phyloP scores from a whole-genome alignment of 1,140 invertebrate genomes.

The Platorchestia sp. region DNA sequence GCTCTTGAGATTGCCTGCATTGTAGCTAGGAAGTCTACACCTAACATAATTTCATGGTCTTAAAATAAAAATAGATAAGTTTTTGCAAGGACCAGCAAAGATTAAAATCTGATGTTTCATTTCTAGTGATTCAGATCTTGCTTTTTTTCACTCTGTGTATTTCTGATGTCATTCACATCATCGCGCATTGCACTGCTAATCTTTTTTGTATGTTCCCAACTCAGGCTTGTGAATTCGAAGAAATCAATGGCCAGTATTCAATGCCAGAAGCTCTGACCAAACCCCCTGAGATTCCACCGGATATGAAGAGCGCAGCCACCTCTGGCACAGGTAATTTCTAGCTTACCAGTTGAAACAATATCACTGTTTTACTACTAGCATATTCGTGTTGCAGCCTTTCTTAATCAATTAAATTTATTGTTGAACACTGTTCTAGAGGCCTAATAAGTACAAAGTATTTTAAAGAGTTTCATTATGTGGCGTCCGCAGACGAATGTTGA shows the following conservation, averaged over 20 bases:
- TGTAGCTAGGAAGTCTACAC: no score
- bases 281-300: constrained; percentile 77
- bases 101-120: no score
- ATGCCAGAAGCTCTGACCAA: constrained; percentile 94
- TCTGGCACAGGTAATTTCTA: constrained; percentile 63
- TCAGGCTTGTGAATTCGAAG: constrained; percentile 93
- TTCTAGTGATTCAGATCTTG: no score
- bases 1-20: no score
- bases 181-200: background rate
- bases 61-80: no score
- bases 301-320: constrained; percentile 64
- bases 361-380: background rate
- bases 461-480: background rate
- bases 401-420: background rate
- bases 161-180: no score
- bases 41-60: no score
- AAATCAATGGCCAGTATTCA: constrained; percentile 97
- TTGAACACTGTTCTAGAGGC: background rate
- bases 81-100: no score
- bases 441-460: background rate
- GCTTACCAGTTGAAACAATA: background rate
- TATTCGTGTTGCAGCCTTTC: background rate
- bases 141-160: no score
- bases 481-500: background rate
- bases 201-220: background rate